Base-by-base conservation (phyloP, 2,888 invertebrate genomes). In the Allophyes oxyacanthae region DNA sequence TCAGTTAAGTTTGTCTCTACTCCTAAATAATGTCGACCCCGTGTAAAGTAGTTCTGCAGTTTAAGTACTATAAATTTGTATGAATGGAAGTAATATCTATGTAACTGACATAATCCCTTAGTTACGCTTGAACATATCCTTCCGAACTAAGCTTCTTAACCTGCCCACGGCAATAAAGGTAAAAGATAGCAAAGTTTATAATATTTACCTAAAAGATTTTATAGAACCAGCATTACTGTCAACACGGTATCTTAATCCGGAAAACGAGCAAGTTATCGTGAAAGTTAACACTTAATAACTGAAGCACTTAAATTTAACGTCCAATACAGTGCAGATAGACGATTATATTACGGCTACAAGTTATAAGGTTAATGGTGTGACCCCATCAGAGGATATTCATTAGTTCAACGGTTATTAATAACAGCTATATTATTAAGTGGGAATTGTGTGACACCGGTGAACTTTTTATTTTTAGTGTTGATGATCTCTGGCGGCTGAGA, bases 351-450 rank as follows among this genome's bases (percentile, higher is more conserved):
- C 46, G 44, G 14, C 36, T 48, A 32, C 49, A 48, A 66, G 52
- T 51, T 37, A 52, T 33, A 59, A 72, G 82, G 80, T 82, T 81
- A 84, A 84, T 79, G 72, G 72, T 48, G 70, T 77, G 81, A 82
- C 79, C 83, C 53, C 64, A 46, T 69, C 69, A 61, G 34, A 40
- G 25, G 51, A 15, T 49, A 58, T 45, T 75, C 67, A 66, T 68
- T 43, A 57, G 42, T 42, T 57, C 20, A 49, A 62, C 53, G 33
- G 37, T 45, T 63, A 58, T 52, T 36, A 49, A 54, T 37, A 37
- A 34, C n/a, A n/a, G n/a, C 14, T 34, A 44, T 32, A 25, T 37
- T 20, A 20, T 48, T 59, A 38, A 54, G 40, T 42, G 32, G 20
- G 41, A 34, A 45, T 30, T 38, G 38, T 55, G 55, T 63, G 55